Evolutionary conservation across 35 echinoderm and acorn worm species (phyloP).

Genomic region (Apostichopus parvimensis): DNA sequence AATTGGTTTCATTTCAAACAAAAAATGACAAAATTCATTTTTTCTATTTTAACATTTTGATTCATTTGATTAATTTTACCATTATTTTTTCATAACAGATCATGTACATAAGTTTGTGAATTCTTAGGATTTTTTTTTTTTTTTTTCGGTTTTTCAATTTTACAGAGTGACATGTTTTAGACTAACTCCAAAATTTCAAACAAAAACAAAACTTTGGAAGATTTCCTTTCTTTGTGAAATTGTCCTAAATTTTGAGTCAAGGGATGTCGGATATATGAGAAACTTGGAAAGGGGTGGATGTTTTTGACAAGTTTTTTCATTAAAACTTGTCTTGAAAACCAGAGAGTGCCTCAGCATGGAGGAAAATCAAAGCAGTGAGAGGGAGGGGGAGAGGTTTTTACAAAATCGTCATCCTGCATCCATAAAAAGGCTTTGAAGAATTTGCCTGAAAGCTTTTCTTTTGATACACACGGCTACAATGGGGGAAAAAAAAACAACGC

Average conservation of each 20-base stretch:
- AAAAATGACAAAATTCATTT: conserved; percentile 29
- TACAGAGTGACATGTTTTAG: conserved; percentile 21
- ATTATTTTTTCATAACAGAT: conserved; percentile 49
- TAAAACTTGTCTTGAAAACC: background rate
- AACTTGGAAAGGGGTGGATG: too few species aligned
- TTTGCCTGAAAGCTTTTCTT: background rate
- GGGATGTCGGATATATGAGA: too few species aligned
- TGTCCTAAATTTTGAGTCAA: too few species aligned
- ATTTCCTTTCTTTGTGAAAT: too few species aligned
- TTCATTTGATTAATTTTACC: conserved; percentile 45
- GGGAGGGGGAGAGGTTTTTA: background rate
- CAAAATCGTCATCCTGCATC: background rate
- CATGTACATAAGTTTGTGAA: conserved; percentile 40
- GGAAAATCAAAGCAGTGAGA: background rate
- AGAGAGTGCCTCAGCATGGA: background rate
- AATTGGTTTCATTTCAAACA: conserved; percentile 7
- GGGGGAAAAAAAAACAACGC: background rate
- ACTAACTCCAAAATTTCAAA: background rate
- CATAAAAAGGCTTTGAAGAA: background rate
- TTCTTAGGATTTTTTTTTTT: conserved; percentile 5
- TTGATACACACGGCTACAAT: background rate
- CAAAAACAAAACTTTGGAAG: background rate
- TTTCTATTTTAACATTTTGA: background rate
- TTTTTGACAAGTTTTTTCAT: background rate
- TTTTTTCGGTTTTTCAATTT: background rate